phyloP scores from a whole-genome alignment of 2,113 vertebrate genomes.

The Hippocampus barbouri region DNA sequence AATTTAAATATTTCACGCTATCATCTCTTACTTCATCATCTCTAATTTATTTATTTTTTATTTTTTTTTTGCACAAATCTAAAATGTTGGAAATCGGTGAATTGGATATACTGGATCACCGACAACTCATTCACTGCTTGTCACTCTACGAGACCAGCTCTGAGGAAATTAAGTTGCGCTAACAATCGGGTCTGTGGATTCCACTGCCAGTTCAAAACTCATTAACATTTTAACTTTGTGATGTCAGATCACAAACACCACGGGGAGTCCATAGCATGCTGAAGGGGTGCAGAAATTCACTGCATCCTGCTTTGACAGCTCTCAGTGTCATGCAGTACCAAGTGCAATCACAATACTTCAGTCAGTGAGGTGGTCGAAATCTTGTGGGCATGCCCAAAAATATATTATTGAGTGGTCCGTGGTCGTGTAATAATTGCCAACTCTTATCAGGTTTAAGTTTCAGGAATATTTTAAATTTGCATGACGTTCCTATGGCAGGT shows the following conservation, averaged over 20 bases:
- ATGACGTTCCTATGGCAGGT: neutral
- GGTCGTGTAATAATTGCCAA: conserved; percentile 9
- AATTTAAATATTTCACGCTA: too few relatives aligned
- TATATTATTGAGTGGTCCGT: neutral
- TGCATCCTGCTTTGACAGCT: neutral
- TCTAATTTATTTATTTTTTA: too few relatives aligned
- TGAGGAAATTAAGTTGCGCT: too few relatives aligned
- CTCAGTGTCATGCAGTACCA: neutral
- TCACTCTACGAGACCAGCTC: too few relatives aligned
- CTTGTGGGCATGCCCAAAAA: conserved; percentile 9
- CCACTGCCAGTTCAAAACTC: neutral
- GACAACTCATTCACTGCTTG: too few relatives aligned
- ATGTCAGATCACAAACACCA: neutral
- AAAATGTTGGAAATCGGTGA: too few relatives aligned
- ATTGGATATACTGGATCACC: too few relatives aligned
- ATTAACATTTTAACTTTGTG: neutral
- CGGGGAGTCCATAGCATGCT: neutral
- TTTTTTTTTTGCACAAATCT: too few relatives aligned
- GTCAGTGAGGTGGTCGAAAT: neutral
- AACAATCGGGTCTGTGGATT: too few relatives aligned
- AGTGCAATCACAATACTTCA: neutral
- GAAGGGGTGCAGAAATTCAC: neutral
- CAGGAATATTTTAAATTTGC: neutral
- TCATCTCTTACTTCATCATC: too few relatives aligned
- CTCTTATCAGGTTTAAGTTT: neutral